Evolutionary conservation across 2,113 vertebrate genomes (phyloP).

Genomic region (Sebastes schlegelii): DNA sequence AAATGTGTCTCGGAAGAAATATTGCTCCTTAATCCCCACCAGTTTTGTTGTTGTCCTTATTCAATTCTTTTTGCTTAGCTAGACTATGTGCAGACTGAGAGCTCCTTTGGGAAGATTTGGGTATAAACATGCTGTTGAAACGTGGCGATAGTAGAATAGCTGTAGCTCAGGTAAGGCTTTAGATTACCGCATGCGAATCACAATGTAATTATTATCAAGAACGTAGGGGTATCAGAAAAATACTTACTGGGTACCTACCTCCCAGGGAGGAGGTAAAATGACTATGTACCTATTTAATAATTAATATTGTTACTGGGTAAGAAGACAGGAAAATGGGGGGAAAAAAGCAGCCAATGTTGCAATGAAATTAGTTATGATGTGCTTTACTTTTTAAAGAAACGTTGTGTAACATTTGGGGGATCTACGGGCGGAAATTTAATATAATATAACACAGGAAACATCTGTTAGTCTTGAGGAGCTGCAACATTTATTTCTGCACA

Average conservation of each 20-base stretch:
- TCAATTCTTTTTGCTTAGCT: not conserved
- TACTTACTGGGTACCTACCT: no score
- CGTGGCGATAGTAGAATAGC: not conserved
- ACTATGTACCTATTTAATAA: not conserved
- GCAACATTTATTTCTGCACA: no score
- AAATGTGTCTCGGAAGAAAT: conserved; percentile 4
- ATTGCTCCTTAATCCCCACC: not conserved
- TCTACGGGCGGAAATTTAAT: no score
- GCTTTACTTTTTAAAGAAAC: not conserved
- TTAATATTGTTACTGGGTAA: not conserved
- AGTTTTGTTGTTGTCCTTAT: conserved; percentile 14
- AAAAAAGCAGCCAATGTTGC: not conserved
- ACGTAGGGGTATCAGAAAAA: no score
- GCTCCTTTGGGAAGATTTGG: not conserved
- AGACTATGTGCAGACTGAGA: not conserved
- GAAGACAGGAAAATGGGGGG: not conserved
- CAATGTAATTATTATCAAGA: no score
- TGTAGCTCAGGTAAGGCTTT: not conserved
- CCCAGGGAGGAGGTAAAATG: no score
- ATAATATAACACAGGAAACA: no score
- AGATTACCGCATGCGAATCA: not conserved
- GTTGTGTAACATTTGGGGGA: no score
- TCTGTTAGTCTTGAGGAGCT: no score
- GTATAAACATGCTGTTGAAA: not conserved
- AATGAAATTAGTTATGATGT: not conserved